Percentiles rank a stretch among this genome's conserved stretches.
Evolutionary conservation across 2,888 invertebrate genomes (phyloP).

Genomic region (Hipparchia semele): DNA sequence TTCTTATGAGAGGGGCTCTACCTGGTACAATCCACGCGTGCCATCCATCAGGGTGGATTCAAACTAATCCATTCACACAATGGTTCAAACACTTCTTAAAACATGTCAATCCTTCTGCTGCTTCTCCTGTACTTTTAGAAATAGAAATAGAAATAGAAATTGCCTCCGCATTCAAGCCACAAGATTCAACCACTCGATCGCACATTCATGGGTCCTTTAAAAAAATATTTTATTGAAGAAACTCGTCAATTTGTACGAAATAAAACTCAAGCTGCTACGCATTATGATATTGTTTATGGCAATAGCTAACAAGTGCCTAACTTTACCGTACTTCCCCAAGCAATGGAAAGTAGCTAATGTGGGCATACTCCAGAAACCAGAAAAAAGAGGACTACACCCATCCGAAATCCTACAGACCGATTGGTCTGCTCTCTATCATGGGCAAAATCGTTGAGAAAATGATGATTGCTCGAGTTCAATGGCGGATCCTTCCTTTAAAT

Average conservation of each 20-base stretch:
- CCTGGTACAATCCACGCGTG: slow-evolving; percentile 29
- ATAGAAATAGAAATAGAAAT: slow-evolving; percentile 37
- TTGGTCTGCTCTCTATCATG: no score
- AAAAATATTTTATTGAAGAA: slow-evolving; percentile 39
- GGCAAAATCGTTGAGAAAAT: no score
- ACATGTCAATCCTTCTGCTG: slow-evolving; percentile 27
- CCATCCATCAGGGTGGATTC: slow-evolving; percentile 37
- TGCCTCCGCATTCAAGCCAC: slow-evolving; percentile 39
- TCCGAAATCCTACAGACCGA: no score
- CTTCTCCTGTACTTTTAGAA: slow-evolving; percentile 30
- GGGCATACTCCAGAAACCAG: no score
- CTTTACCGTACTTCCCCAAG: no score
- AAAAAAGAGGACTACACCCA: no score
- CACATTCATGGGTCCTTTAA: slow-evolving; percentile 36
- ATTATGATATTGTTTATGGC: slow-evolving; percentile 26
- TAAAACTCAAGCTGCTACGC: slow-evolving; percentile 31
- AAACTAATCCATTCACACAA: slow-evolving; percentile 35
- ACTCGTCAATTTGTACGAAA: slow-evolving; percentile 29
- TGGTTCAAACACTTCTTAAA: slow-evolving; percentile 59
- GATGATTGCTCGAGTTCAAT: no score
- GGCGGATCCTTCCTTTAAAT: no score
- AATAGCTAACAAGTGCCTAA: no score
- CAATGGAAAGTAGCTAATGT: no score
- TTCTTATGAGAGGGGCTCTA: neutral
- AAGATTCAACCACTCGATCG: slow-evolving; percentile 40